phyloP scores from a whole-genome alignment of 2,797 vertebrate species.

The Enteromius radiatus region DNA sequence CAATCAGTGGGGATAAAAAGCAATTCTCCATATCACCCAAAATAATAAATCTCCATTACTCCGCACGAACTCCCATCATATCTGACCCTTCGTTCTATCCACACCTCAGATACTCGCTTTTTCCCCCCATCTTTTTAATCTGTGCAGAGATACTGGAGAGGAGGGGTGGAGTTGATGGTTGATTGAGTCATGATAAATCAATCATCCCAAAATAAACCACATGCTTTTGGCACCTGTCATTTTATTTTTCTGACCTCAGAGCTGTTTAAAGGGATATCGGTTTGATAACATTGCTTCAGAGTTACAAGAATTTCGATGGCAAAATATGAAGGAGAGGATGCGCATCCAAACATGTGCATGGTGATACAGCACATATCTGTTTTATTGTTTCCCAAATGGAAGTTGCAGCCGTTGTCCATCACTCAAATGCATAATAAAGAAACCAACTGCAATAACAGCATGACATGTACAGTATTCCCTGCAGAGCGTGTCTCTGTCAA shows the following conservation, averaged over 20 bases:
- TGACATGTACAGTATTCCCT: slow-evolving; percentile 22
- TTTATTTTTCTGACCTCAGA: slow-evolving; percentile 27
- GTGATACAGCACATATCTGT: background rate
- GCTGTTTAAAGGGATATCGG: background rate
- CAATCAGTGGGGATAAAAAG: slow-evolving; percentile 62
- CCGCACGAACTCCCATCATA: slow-evolving; percentile 50
- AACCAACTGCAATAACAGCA: slow-evolving; percentile 29
- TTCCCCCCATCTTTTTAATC: slow-evolving; percentile 23
- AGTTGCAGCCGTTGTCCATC: slow-evolving; percentile 16
- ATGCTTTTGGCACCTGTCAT: slow-evolving; percentile 42
- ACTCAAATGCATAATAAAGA: slow-evolving; percentile 23
- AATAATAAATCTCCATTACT: slow-evolving; percentile 62
- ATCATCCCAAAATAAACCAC: slow-evolving; percentile 46
- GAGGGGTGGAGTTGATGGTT: background rate
- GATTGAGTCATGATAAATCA: slow-evolving; percentile 48
- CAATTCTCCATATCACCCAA: slow-evolving; percentile 59
- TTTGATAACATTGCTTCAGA: slow-evolving; percentile 20
- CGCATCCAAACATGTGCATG: background rate
- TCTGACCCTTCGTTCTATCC: slow-evolving; percentile 27
- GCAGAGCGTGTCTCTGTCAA: slow-evolving; percentile 16
- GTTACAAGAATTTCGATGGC: slow-evolving; percentile 4
- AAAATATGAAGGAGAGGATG: background rate
- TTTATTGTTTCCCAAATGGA: slow-evolving; percentile 18
- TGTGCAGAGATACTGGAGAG: background rate
- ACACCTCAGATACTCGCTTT: background rate